Conservation (phyloP, 1,140 invertebrate species). For the Lordiphosa clarofinis region DNA sequence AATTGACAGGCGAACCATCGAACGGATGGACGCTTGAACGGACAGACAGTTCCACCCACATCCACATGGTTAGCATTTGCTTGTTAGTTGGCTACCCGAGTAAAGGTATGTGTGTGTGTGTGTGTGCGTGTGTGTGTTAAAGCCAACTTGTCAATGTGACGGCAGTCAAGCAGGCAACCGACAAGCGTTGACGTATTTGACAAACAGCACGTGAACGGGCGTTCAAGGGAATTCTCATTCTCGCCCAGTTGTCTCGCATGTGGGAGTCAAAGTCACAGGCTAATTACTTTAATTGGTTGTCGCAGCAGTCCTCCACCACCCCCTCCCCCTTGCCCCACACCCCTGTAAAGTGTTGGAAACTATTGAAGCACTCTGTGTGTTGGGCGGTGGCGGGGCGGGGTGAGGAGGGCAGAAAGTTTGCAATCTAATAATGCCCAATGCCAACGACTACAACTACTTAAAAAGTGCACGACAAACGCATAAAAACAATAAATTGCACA, state of each 20-base stretch:
- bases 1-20: slow-evolving; percentile 65
- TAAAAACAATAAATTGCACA: slow-evolving; percentile 77
- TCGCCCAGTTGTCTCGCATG: slow-evolving; percentile 7
- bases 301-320: too few relatives aligned
- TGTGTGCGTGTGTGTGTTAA: slow-evolving; percentile 56
- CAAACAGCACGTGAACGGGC: slow-evolving; percentile 53
- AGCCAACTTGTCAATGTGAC: slow-evolving; percentile 73
- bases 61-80: slow-evolving; percentile 25
- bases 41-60: slow-evolving; percentile 22
- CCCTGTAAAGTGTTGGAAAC: slow-evolving; percentile 43
- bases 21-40: slow-evolving; percentile 9
- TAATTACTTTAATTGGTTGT: slow-evolving; percentile 75
- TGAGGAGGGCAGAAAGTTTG: slow-evolving; percentile 47
- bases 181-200: slow-evolving; percentile 74
- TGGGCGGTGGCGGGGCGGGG: too few relatives aligned
- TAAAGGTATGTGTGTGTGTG: slow-evolving; percentile 17
- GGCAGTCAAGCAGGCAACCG: slow-evolving; percentile 64
- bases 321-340: neutral
- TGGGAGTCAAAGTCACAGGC: slow-evolving; percentile 26
- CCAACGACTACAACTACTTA: slow-evolving; percentile 72
- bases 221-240: slow-evolving; percentile 9
- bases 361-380: slow-evolving; percentile 26
- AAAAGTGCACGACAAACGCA: slow-evolving; percentile 76
- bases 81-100: slow-evolving; percentile 23
- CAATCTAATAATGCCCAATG: slow-evolving; percentile 70